A percentile compares a stretch with the other conserved stretches of the same genome.
These are phyloP conservation scores for Luperina nickerlii DNA, from an alignment of 2,888 invertebrate genomes.

Conservation along the genomic window DNA sequence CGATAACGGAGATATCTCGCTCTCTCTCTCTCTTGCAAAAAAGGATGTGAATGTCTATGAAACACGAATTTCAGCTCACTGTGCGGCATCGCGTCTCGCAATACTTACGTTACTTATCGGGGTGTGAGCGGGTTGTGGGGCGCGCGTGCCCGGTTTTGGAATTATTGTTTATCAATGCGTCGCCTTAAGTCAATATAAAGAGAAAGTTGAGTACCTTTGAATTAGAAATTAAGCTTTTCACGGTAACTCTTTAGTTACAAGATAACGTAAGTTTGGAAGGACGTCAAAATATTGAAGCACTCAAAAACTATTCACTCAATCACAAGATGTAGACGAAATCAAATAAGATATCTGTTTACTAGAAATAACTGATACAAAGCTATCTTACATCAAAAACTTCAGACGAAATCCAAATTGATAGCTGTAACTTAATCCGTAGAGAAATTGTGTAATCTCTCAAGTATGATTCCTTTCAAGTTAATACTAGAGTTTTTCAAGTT, in stretches of 20 bases:
- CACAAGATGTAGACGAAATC: constrained; percentile 8
- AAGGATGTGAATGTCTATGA: too few relatives aligned
- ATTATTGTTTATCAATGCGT: too few relatives aligned
- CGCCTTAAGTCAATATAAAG: neutral
- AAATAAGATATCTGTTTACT: constrained; percentile 19
- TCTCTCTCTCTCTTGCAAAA: too few relatives aligned
- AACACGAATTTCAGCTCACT: too few relatives aligned
- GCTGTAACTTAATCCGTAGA: constrained; percentile 43
- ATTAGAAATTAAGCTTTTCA: constrained; percentile 5
- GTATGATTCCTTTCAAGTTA: constrained; percentile 50
- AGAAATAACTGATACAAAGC: constrained; percentile 31
- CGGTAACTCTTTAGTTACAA: neutral
- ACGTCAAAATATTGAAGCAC: neutral
- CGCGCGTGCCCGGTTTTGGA: too few relatives aligned
- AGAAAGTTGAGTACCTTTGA: constrained; percentile 13
- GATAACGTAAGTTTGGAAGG: neutral
- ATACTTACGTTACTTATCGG: too few relatives aligned
- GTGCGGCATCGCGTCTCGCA: too few relatives aligned
- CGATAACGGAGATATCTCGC: too few relatives aligned
- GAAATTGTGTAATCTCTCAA: constrained; percentile 52
- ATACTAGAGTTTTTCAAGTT: constrained; percentile 36
- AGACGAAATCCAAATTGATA: constrained; percentile 36
- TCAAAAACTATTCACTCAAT: neutral
- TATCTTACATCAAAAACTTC: constrained; percentile 32
- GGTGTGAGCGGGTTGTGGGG: too few relatives aligned